These are phyloP conservation scores for Baccha elongata DNA, from an alignment of 2,888 invertebrate genomes.

Conservation along the genomic window DNA sequence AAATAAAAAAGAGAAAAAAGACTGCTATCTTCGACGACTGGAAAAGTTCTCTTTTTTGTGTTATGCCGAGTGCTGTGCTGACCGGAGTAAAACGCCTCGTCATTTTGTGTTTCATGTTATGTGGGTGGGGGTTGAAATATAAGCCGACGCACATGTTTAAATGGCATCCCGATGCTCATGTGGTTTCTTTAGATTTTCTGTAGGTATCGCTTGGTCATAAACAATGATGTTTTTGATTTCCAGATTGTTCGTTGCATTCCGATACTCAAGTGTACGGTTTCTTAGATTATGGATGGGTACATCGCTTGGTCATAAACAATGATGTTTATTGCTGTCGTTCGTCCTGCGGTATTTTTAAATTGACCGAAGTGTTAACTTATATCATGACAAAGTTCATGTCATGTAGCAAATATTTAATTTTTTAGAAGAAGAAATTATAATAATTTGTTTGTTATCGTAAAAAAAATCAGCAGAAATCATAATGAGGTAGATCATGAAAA, in stretches of 20 bases:
- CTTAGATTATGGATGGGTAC: not conserved
- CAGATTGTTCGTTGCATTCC: not conserved
- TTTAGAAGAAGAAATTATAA: too few species aligned
- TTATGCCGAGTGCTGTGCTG: too few species aligned
- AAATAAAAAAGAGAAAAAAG: not conserved
- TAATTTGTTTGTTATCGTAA: too few species aligned
- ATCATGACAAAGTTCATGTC: too few species aligned
- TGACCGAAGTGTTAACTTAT: not conserved
- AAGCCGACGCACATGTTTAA: slow-evolving; percentile 3
- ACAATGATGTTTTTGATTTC: not conserved
- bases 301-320: not conserved
- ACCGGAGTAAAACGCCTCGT: not conserved
- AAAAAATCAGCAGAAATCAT: too few species aligned
- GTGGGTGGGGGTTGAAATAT: slow-evolving; percentile 5
- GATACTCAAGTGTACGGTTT: not conserved
- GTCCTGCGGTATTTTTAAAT: not conserved
- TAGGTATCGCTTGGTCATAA: not conserved
- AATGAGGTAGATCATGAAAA: too few species aligned
- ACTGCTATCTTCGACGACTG: not conserved
- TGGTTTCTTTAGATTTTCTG: not conserved
- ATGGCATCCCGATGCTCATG: not conserved
- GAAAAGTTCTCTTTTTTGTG: not conserved
- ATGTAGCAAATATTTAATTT: too few species aligned
- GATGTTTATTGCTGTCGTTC: not conserved
- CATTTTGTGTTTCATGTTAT: not conserved